Base-by-base conservation (phyloP, 2,113 vertebrate genomes). In the Pterocles gutturalis region DNA sequence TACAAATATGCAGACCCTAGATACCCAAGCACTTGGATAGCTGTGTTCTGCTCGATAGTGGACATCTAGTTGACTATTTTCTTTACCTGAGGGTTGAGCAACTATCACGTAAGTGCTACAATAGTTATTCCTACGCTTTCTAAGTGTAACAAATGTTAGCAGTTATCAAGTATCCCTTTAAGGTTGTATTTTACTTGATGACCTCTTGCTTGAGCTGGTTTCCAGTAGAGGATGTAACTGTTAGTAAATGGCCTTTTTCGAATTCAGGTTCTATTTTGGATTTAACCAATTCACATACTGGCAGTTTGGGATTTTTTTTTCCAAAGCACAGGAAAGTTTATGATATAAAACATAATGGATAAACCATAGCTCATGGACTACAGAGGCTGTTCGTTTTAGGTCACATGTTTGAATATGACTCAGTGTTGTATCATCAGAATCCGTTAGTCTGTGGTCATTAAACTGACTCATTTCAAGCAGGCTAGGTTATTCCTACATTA, bases 401-500 rank as follows among this genome's bases (percentile, higher is more conserved):
- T 96, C 91, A 92, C 76, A 33, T 81, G 89, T 64, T 15, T 61
- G 51, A 95, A 33, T 53, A 29, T 96, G 94, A 97, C 76, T 96
- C 89, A 95, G 72, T 60, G 78, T 58, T 81, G 43, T 66, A 62
- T 96, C 93, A 96, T 70, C 87, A 91, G 83, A 70, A 88, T 81
- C 86, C 5, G 5, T 83, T 89, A 34, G 28, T 75, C 82, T 81
- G 71, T 61, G 55, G 83, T 87, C 34, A 13, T 65, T 95, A 43
- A 51, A 80, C 46, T 87, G 93, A 92, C 87, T 97, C 93, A 90
- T 67, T 96, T 83, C 29, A 78, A 72, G 72, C 76, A 83, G 58
- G 36, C 64, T 70, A 62, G 15, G 57, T 88, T 86, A 46, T 77
- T 93, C 79, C 71, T 43, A 48, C 90, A 48, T 72, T 61, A 70